Conservation (phyloP, 2,797 vertebrate species). For the Darevskia nairensis region DNA sequence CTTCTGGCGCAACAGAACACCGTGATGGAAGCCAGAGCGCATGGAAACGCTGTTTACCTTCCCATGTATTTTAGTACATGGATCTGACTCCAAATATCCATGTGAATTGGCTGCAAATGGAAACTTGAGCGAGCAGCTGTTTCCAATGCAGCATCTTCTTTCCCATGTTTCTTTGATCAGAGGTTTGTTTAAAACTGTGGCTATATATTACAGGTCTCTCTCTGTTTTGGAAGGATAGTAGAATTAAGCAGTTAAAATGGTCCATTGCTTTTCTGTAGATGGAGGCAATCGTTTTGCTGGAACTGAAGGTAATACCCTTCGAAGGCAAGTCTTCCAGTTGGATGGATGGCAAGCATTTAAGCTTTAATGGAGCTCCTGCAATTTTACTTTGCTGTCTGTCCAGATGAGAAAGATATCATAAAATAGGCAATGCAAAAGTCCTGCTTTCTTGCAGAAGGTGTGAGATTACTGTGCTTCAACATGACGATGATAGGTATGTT, state of each 20-base stretch:
- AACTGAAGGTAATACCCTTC: constrained; percentile 18
- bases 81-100: neutral
- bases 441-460: neutral
- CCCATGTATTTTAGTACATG: neutral
- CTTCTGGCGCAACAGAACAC: too few relatives aligned
- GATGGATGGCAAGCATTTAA: constrained; percentile 54
- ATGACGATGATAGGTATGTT: neutral
- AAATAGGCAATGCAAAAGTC: constrained; percentile 49
- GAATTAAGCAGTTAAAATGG: constrained; percentile 30
- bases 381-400: constrained; percentile 57
- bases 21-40: too few relatives aligned
- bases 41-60: neutral
- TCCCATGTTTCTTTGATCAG: constrained; percentile 8
- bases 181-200: neutral
- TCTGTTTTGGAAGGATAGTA: constrained; percentile 43
- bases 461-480: constrained; percentile 42
- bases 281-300: neutral
- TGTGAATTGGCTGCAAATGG: neutral
- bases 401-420: constrained; percentile 55
- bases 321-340: constrained; percentile 38
- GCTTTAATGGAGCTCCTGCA: constrained; percentile 57
- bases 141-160: constrained; percentile 9
- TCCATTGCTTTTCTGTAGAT: constrained; percentile 34
- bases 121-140: fast-evolving
- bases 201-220: constrained; percentile 15